phyloP scores from a whole-genome alignment of 1,140 invertebrate species.

The Idris sp. region DNA sequence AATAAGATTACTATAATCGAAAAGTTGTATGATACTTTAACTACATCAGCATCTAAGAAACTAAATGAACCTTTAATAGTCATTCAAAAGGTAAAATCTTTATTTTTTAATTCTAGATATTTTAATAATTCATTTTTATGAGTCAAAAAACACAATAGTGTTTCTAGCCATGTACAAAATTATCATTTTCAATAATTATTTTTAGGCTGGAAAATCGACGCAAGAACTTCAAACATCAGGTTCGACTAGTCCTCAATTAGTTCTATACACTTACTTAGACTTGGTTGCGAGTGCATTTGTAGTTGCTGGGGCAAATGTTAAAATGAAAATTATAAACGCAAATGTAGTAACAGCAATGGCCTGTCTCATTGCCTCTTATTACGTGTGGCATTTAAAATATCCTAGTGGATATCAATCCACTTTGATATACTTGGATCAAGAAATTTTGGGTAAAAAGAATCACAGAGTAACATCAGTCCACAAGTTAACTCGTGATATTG shows the following conservation, averaged over 20 bases:
- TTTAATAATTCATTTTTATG: too few species aligned
- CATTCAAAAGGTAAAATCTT: not conserved
- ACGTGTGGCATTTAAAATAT: slow-evolving; percentile 14
- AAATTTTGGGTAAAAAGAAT: slow-evolving; percentile 13
- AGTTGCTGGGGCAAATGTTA: not conserved
- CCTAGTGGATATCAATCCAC: slow-evolving; percentile 8
- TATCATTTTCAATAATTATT: too few species aligned
- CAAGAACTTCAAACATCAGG: slow-evolving; percentile 4
- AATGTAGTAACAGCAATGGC: slow-evolving; percentile 4
- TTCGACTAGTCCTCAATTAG: slow-evolving; percentile 9
- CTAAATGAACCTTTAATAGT: slow-evolving; percentile 5
- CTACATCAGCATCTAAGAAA: slow-evolving; percentile 3
- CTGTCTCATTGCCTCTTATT: slow-evolving; percentile 8
- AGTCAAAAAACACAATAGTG: too few species aligned
- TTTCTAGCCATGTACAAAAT: too few species aligned
- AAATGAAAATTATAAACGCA: slow-evolving; percentile 3
- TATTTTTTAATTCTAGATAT: too few species aligned
- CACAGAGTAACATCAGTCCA: slow-evolving; percentile 6
- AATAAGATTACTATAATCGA: not conserved
- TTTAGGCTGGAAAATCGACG: slow-evolving; percentile 11
- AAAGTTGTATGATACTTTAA: slow-evolving; percentile 7
- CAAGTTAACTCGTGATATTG: slow-evolving; percentile 16
- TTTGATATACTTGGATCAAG: slow-evolving; percentile 16
- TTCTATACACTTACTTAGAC: slow-evolving; percentile 8
- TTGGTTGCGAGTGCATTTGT: slow-evolving; percentile 1